These are phyloP conservation scores for Erannis defoliaria DNA, from an alignment of 2,888 invertebrate species.

Conservation along the genomic window DNA sequence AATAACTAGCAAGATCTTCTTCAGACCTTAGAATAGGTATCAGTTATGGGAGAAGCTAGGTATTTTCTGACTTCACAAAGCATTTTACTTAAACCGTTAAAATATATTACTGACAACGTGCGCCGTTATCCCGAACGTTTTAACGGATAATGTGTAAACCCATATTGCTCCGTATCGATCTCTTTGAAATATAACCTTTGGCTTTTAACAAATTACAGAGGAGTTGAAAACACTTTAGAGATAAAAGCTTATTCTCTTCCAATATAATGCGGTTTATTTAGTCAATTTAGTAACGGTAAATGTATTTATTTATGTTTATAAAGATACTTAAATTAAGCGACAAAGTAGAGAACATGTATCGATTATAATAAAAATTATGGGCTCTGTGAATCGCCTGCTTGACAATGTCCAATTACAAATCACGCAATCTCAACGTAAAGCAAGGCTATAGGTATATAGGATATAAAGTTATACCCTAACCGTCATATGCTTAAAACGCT, in stretches of 20 bases:
- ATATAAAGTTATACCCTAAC: too few species aligned
- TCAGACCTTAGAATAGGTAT: too few species aligned
- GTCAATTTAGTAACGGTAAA: neutral
- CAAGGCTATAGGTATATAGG: too few species aligned
- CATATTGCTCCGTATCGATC: constrained; percentile 35
- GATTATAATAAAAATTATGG: too few species aligned
- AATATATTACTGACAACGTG: neutral
- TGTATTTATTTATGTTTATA: constrained; percentile 1
- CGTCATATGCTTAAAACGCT: too few species aligned
- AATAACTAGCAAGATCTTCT: too few species aligned
- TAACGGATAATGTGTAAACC: constrained; percentile 29
- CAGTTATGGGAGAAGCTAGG: neutral
- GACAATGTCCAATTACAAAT: too few species aligned
- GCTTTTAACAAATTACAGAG: constrained; percentile 48
- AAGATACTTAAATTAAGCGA: neutral
- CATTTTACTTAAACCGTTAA: neutral
- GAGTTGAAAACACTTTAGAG: constrained; percentile 34
- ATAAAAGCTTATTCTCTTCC: constrained; percentile 30
- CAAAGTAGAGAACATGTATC: too few species aligned
- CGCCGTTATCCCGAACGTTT: constrained; percentile 5
- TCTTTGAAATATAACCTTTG: constrained; percentile 41
- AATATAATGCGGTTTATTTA: constrained; percentile 12
- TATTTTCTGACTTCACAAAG: neutral
- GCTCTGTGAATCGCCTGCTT: too few species aligned
- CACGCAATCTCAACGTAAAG: too few species aligned